Percentiles rank a stretch among this genome's conserved stretches.
Evolutionary conservation across 2,888 invertebrate genomes (phyloP).

Genomic region (Pyralis farinalis): DNA sequence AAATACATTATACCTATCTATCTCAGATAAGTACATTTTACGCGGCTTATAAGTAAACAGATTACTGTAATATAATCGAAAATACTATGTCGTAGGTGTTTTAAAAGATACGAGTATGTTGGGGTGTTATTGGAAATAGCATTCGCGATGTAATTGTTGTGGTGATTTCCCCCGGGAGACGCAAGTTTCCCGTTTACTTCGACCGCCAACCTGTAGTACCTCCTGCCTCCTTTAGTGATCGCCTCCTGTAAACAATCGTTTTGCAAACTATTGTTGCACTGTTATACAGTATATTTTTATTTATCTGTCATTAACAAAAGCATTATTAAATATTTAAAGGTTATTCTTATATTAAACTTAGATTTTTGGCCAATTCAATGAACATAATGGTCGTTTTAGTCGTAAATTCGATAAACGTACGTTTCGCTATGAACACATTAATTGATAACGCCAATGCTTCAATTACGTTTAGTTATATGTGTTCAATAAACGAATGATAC

Average conservation of each 20-base stretch:
- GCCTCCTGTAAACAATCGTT: conserved; percentile 43
- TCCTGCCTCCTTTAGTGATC: conserved; percentile 29
- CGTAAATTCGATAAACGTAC: too few relatives aligned
- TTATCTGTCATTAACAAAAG: too few relatives aligned
- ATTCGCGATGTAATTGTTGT: conserved; percentile 75
- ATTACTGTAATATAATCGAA: conserved; percentile 23
- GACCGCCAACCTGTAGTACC: conserved; percentile 41
- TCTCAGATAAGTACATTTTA: conserved; percentile 45
- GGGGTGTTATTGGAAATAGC: conserved; percentile 64
- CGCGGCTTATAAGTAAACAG: conserved; percentile 21
- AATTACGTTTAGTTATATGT: background rate
- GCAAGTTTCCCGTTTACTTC: conserved; percentile 41
- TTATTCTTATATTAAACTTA: too few relatives aligned
- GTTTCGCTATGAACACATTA: too few relatives aligned
- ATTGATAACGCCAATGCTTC: too few relatives aligned
- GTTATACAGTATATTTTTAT: too few relatives aligned
- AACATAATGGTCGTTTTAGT: too few relatives aligned
- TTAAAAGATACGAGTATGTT: conserved; percentile 60
- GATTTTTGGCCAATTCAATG: too few relatives aligned
- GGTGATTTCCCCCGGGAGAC: conserved; percentile 70
- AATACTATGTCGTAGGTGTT: conserved; percentile 38
- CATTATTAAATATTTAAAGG: too few relatives aligned
- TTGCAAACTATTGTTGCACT: conserved; percentile 9
- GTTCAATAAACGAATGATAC: background rate
- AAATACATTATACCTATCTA: conserved; percentile 60